These are phyloP conservation scores for Tor tambroides DNA, from an alignment of 2,113 vertebrate genomes.

Conservation along the genomic window DNA sequence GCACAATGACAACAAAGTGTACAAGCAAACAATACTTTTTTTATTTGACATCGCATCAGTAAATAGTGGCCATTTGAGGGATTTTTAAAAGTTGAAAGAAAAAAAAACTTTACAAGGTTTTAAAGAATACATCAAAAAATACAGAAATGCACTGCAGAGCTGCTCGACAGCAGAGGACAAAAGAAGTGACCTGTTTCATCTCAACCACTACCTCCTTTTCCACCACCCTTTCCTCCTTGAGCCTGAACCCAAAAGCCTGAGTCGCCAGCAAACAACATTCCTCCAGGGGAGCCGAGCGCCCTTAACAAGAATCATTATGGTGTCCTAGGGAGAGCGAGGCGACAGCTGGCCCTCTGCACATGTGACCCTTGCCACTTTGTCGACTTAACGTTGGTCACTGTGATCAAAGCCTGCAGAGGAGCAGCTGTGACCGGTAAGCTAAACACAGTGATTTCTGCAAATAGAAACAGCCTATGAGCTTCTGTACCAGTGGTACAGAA, in stretches of 20 bases:
- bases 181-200: conserved; percentile 75
- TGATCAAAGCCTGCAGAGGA: conserved; percentile 63
- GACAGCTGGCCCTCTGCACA: conserved; percentile 41
- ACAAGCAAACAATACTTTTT: no score
- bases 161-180: conserved; percentile 66
- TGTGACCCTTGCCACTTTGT: conserved; percentile 57
- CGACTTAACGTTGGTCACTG: conserved; percentile 59
- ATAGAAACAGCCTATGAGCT: background rate
- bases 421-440: conserved; percentile 64
- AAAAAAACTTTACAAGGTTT: background rate
- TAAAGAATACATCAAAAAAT: background rate
- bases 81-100: no score
- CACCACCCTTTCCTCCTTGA: background rate
- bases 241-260: conserved; percentile 36
- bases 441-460: conserved; percentile 61
- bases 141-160: conserved; percentile 78
- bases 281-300: conserved; percentile 57
- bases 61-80: no score
- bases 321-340: conserved; percentile 21
- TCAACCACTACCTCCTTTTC: conserved; percentile 62
- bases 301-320: conserved; percentile 60
- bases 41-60: no score
- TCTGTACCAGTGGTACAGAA: conserved; percentile 20
- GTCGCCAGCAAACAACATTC: conserved; percentile 58
- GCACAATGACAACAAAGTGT: no score